Conservation (phyloP, 1,140 invertebrate species). For the Teleopsis dalmanni region DNA sequence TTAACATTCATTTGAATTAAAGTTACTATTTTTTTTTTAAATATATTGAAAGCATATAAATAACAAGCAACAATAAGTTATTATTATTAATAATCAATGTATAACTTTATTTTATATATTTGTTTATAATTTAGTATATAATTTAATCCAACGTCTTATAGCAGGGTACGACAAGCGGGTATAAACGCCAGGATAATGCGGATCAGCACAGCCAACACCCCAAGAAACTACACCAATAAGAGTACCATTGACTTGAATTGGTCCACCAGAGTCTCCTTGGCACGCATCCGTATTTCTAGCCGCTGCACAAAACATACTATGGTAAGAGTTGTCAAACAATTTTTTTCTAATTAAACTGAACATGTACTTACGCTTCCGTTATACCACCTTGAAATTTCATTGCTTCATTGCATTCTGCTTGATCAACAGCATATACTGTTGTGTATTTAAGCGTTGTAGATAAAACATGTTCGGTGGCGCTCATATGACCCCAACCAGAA, state of each 20-base stretch:
- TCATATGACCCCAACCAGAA: conserved; percentile 41
- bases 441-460: conserved; percentile 31
- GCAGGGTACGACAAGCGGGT: conserved; percentile 46
- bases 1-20: too few species aligned
- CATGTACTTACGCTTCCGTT: conserved; percentile 30
- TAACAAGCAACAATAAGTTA: too few species aligned
- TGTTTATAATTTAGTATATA: conserved; percentile 17
- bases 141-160: conserved; percentile 33
- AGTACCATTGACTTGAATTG: conserved; percentile 37
- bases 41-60: too few species aligned
- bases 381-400: conserved; percentile 30
- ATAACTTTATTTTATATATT: too few species aligned
- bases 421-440: conserved; percentile 31
- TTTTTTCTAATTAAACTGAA: not conserved
- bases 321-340: not conserved
- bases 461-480: conserved; percentile 24
- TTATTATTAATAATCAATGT: too few species aligned
- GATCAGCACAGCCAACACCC: conserved; percentile 55
- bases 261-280: conserved; percentile 48
- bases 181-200: conserved; percentile 55
- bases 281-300: conserved; percentile 39
- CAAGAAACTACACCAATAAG: conserved; percentile 56
- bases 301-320: conserved; percentile 49
- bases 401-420: conserved; percentile 24
- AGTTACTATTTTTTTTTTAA: too few species aligned